Conservation (phyloP, 2,113 vertebrate species). For the Leptobrachium ailaonicum region DNA sequence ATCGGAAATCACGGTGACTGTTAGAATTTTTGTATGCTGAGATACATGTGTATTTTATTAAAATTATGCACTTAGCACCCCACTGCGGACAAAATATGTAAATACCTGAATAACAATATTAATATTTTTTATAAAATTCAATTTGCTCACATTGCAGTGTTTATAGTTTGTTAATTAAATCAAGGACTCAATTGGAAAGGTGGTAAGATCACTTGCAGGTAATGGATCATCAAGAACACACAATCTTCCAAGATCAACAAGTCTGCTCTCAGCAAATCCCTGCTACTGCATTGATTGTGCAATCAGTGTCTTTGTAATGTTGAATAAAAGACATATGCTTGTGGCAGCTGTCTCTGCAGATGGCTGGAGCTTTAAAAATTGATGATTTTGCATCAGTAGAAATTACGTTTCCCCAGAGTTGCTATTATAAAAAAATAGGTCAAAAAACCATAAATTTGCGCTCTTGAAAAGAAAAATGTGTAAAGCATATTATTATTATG, state of each 20-base stretch:
- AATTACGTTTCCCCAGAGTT: background rate
- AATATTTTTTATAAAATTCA: too few relatives aligned
- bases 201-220: background rate
- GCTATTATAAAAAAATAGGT: conserved; percentile 12
- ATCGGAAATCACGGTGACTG: too few relatives aligned
- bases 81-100: too few relatives aligned
- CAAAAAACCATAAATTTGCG: background rate
- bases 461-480: background rate
- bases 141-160: too few relatives aligned
- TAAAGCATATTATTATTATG: background rate
- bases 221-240: background rate
- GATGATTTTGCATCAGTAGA: conserved; percentile 8
- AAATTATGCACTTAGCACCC: too few relatives aligned
- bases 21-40: too few relatives aligned
- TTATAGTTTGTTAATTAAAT: too few relatives aligned
- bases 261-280: conserved; percentile 1
- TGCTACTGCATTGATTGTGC: conserved; percentile 16
- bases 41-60: too few relatives aligned
- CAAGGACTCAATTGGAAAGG: background rate
- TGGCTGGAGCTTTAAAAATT: conserved; percentile 15
- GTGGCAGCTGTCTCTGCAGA: conserved; percentile 30
- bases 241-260: conserved; percentile 15
- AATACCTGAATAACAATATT: too few relatives aligned
- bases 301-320: conserved; percentile 2
- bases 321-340: conserved; percentile 27